A percentile compares a stretch with the other conserved stretches of the same genome.
phyloP scores from a whole-genome alignment of 64 coral and sea anemone species.

The Pocillopora damicornis region DNA sequence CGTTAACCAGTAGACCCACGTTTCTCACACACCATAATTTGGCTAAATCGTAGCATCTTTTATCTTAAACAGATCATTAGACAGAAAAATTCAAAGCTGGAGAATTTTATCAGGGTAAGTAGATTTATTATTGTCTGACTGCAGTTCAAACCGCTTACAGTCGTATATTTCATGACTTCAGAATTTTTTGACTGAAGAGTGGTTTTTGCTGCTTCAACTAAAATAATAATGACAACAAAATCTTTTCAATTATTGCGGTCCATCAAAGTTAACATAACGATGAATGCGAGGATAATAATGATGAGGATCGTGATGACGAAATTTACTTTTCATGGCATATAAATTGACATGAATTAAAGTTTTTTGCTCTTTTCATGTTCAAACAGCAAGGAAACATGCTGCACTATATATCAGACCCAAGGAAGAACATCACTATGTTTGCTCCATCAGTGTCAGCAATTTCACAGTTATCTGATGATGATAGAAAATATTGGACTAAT shows the following conservation, averaged over 20 bases:
- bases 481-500: slow-evolving; percentile 36
- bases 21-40: no score
- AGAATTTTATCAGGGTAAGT: slow-evolving; percentile 17
- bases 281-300: no score
- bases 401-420: slow-evolving; percentile 34
- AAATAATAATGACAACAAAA: no score
- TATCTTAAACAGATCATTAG: not conserved
- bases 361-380: not conserved
- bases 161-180: no score
- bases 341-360: not conserved
- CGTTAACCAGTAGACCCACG: no score
- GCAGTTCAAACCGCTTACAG: no score
- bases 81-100: slow-evolving; percentile 22
- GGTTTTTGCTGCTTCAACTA: no score
- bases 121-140: not conserved
- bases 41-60: not conserved
- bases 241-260: no score
- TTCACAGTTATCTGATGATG: not conserved
- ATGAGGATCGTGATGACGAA: no score
- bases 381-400: slow-evolving; percentile 52
- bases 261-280: no score
- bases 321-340: not conserved
- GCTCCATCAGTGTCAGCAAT: slow-evolving; percentile 42
- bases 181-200: no score
- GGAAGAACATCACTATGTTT: slow-evolving; percentile 45